Evolutionary conservation across 2,888 invertebrate species (phyloP).

Genomic region (Noctua janthe): DNA sequence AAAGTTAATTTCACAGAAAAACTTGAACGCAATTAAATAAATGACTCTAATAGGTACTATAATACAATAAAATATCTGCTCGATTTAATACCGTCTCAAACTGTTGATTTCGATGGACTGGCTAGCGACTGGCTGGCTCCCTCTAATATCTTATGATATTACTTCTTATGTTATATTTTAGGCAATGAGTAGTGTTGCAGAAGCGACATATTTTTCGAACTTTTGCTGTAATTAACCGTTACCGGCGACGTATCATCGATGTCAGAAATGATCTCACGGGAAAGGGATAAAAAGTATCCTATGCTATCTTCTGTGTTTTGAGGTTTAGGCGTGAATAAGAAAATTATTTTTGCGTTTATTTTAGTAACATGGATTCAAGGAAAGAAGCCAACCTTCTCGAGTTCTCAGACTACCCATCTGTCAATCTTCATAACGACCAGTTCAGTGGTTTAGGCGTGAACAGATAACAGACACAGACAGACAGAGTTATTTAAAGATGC

Average conservation of each 20-base stretch:
- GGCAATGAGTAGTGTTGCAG: conserved; percentile 39
- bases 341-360: background rate
- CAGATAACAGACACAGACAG: background rate
- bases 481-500: background rate
- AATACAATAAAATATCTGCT: conserved; percentile 25
- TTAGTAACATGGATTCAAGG: no score
- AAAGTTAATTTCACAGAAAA: background rate
- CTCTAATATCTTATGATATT: conserved; percentile 59
- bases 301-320: background rate
- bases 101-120: conserved; percentile 37
- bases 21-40: background rate
- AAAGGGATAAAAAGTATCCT: background rate
- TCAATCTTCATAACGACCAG: background rate
- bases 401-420: background rate
- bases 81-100: conserved; percentile 30
- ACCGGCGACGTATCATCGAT: background rate
- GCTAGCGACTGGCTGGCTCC: conserved; percentile 53
- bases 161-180: conserved; percentile 47
- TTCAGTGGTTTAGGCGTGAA: background rate
- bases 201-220: conserved; percentile 3
- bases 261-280: background rate
- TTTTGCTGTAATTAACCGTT: background rate
- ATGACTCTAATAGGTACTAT: background rate
- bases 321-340: background rate
- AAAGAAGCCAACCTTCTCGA: background rate